phyloP scores from a whole-genome alignment of 2,113 vertebrate genomes.

The Syngnathus typhle region DNA sequence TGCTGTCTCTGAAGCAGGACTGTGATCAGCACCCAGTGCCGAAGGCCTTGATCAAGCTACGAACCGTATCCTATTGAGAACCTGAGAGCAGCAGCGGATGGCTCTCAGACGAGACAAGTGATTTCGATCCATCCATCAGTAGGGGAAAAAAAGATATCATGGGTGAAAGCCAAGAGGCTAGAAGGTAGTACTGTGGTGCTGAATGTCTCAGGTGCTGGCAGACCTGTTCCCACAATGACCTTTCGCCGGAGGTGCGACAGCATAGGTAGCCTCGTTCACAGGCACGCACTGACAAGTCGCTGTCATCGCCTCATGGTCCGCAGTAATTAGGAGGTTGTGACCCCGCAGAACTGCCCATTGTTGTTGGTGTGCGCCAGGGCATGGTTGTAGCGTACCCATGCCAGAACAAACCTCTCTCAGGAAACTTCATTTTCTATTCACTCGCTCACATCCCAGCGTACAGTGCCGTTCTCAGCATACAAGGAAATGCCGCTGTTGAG shows the following conservation, averaged over 20 bases:
- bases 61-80: conserved; percentile 42
- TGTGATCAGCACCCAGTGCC: conserved; percentile 50
- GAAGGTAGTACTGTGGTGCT: conserved; percentile 49
- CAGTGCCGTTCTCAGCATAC: conserved; percentile 51
- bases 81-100: conserved; percentile 50
- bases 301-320: conserved; percentile 46
- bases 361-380: conserved; percentile 42
- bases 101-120: conserved; percentile 58
- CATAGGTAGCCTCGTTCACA: conserved; percentile 57
- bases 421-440: conserved; percentile 63
- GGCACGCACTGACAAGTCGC: conserved; percentile 40
- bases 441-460: conserved; percentile 38
- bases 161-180: conserved; percentile 56
- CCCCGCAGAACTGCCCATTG: conserved; percentile 48
- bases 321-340: conserved; percentile 62
- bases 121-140: conserved; percentile 28
- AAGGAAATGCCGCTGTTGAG: conserved; percentile 60
- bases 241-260: conserved; percentile 61
- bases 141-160: conserved; percentile 10
- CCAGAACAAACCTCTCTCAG: conserved; percentile 66
- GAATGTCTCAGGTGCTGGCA: conserved; percentile 49
- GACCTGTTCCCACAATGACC: conserved; percentile 40
- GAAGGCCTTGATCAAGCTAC: conserved; percentile 60
- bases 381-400: conserved; percentile 35
- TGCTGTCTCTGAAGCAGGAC: not conserved